These are phyloP conservation scores for Halocynthia aurantium DNA, from an alignment of 23 tunicate species.

Conservation along the genomic window DNA sequence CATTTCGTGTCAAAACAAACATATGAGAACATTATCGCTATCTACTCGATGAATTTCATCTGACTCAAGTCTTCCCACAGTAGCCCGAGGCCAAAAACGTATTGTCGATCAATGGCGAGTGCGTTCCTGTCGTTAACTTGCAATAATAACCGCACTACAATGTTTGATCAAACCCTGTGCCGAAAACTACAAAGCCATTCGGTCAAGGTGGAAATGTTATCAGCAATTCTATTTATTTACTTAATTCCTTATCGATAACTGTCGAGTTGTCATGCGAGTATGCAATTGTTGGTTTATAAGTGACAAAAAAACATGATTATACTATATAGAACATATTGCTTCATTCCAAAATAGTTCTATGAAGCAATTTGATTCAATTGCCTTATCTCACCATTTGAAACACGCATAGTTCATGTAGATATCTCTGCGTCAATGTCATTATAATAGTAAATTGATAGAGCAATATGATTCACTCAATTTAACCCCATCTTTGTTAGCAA, in stretches of 20 bases:
- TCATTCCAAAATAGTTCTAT: too few species aligned
- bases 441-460: too few species aligned
- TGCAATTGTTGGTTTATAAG: too few species aligned
- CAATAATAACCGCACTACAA: conserved; percentile 9
- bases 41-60: conserved; percentile 10
- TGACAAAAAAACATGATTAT: too few species aligned
- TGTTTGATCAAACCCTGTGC: conserved; percentile 25
- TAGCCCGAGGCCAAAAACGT: conserved; percentile 17
- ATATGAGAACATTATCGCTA: conserved; percentile 17
- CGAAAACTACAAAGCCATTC: conserved; percentile 3
- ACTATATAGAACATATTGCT: too few species aligned
- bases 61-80: conserved; percentile 1
- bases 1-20: conserved; percentile 29
- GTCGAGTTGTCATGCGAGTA: too few species aligned
- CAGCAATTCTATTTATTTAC: conserved; percentile 14
- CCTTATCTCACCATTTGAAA: too few species aligned
- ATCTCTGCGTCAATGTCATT: too few species aligned
- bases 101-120: conserved; percentile 17
- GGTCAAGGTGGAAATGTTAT: conserved; percentile 6
- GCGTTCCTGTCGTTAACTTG: background rate
- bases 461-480: too few species aligned
- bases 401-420: too few species aligned
- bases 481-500: too few species aligned
- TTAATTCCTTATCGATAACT: conserved; percentile 1
- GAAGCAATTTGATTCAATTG: too few species aligned